Evolutionary conservation across 2,797 vertebrate species (phyloP).

Genomic region (Notolepis coatsorum): DNA sequence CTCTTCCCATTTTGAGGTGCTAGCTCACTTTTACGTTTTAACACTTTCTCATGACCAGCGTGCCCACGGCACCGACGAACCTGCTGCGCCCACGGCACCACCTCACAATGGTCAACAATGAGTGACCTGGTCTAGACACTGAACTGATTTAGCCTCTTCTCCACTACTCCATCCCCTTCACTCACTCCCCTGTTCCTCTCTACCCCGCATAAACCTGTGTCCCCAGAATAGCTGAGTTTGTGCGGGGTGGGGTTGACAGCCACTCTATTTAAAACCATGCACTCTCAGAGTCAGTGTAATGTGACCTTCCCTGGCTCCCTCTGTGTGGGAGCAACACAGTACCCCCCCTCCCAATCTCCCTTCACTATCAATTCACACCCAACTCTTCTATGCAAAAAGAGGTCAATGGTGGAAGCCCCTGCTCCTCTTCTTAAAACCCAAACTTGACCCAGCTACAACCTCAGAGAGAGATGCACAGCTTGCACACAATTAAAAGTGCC

Average conservation of each 20-base stretch:
- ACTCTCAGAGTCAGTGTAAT: slow-evolving; percentile 85
- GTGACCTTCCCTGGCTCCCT: slow-evolving; percentile 71
- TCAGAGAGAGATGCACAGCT: not conserved
- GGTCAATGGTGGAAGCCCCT: slow-evolving; percentile 25
- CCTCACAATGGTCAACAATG: slow-evolving; percentile 24
- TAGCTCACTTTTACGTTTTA: not conserved
- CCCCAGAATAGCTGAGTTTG: slow-evolving; percentile 79
- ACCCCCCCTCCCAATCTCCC: slow-evolving; percentile 26
- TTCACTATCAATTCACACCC: slow-evolving; percentile 47
- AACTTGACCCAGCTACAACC: slow-evolving; percentile 2
- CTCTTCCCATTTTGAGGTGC: not conserved
- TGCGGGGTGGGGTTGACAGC: slow-evolving; percentile 74
- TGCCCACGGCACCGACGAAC: slow-evolving; percentile 26
- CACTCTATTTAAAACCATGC: slow-evolving; percentile 83
- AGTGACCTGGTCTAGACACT: slow-evolving; percentile 35
- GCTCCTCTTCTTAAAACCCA: slow-evolving; percentile 17
- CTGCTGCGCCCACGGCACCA: slow-evolving; percentile 21
- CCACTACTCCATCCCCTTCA: slow-evolving; percentile 29
- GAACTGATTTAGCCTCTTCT: slow-evolving; percentile 46
- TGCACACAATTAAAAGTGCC: not conserved
- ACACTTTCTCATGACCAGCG: not conserved
- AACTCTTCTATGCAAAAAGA: slow-evolving; percentile 39
- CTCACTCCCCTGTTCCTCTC: slow-evolving; percentile 25
- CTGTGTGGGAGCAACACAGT: slow-evolving; percentile 56
- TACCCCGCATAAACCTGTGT: slow-evolving; percentile 23